Evolutionary conservation across 1,140 invertebrate genomes (phyloP).

Genomic region (Leucophenga varia): DNA sequence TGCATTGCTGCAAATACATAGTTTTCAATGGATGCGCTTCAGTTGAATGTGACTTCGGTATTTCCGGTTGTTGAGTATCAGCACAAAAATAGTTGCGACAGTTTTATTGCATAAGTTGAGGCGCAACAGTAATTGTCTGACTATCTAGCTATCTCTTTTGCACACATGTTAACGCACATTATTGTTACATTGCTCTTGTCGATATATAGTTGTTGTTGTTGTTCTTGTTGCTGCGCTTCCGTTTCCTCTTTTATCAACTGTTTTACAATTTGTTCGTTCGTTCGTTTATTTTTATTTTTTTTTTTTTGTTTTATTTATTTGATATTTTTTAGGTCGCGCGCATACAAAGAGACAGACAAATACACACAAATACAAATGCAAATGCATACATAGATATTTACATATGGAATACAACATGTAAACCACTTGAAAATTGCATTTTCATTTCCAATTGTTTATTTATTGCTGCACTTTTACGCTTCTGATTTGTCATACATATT

Average conservation of each 20-base stretch:
- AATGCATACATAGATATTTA: slow-evolving; percentile 13
- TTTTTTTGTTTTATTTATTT: slow-evolving; percentile 19
- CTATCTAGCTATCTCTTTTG: no score
- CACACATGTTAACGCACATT: no score
- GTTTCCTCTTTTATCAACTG: no score
- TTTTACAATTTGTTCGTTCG: no score
- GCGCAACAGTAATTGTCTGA: slow-evolving; percentile 1
- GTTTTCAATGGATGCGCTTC: slow-evolving; percentile 32
- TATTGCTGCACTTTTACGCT: slow-evolving; percentile 52
- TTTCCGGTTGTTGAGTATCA: no score
- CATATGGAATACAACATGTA: slow-evolving; percentile 26
- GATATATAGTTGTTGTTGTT: no score
- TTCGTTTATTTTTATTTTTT: slow-evolving; percentile 2
- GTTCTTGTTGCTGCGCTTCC: slow-evolving; percentile 10
- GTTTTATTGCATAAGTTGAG: slow-evolving; percentile 52
- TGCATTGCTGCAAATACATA: slow-evolving; percentile 7
- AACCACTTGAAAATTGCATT: slow-evolving; percentile 54
- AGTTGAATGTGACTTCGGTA: slow-evolving; percentile 26
- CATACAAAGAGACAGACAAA: slow-evolving; percentile 13
- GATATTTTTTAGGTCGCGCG: slow-evolving; percentile 45
- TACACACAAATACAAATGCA: slow-evolving; percentile 2
- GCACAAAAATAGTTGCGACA: slow-evolving; percentile 41
- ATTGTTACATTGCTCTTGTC: no score
- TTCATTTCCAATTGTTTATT: slow-evolving; percentile 55
- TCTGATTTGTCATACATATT: slow-evolving; percentile 36